Conservation (phyloP, 1,140 invertebrate genomes). For the Pissodes strobi region DNA sequence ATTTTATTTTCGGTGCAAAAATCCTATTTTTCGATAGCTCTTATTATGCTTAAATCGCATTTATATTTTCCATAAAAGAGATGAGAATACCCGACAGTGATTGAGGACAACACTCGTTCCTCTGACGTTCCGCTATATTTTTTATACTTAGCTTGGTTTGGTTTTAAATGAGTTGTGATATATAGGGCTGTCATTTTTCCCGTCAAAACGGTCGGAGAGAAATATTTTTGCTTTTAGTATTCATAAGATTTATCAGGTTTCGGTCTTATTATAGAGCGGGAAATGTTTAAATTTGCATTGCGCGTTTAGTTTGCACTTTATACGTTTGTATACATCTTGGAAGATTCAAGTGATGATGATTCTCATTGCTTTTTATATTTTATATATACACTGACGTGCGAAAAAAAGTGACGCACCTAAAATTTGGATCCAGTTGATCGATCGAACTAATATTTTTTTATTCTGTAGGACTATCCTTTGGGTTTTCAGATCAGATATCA, state of each 20-base stretch:
- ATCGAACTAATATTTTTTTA: too few relatives aligned
- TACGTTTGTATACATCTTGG: too few relatives aligned
- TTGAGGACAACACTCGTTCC: slow-evolving; percentile 33
- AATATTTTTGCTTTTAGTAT: slow-evolving; percentile 29
- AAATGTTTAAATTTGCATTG: neutral
- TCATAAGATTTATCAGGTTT: slow-evolving; percentile 6
- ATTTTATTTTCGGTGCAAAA: too few relatives aligned
- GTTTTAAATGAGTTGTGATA: slow-evolving; percentile 35
- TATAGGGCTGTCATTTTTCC: slow-evolving; percentile 18
- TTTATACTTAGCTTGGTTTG: slow-evolving; percentile 28
- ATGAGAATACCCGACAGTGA: slow-evolving; percentile 30
- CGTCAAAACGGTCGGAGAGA: slow-evolving; percentile 12
- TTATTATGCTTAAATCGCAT: slow-evolving; percentile 13
- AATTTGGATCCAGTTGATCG: too few relatives aligned
- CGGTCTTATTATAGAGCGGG: neutral
- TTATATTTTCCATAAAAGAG: slow-evolving; percentile 26
- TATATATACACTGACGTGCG: too few relatives aligned
- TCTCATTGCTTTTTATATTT: too few relatives aligned
- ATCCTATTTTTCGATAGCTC: neutral
- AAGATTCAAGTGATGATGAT: too few relatives aligned
- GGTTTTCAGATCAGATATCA: too few relatives aligned
- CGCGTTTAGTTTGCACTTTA: too few relatives aligned
- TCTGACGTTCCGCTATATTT: slow-evolving; percentile 28
- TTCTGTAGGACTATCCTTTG: too few relatives aligned
- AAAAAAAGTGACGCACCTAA: too few relatives aligned